These are phyloP conservation scores for Acanthosepion lycidas DNA, from an alignment of 2,888 invertebrate genomes.

Conservation along the genomic window DNA sequence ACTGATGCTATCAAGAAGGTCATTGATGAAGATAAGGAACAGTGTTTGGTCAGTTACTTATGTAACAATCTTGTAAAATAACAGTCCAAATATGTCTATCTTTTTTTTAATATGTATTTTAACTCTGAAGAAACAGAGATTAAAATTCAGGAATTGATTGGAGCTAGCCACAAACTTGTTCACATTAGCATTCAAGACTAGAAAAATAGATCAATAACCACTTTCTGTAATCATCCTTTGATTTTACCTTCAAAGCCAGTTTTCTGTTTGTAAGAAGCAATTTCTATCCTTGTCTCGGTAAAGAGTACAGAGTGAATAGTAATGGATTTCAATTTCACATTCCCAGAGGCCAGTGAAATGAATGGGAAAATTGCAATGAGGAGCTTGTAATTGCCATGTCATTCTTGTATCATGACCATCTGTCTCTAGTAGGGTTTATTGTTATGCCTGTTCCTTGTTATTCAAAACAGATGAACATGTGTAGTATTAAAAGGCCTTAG, in stretches of 20 bases:
- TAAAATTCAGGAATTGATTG: not conserved
- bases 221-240: not conserved
- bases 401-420: not conserved
- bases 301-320: constrained; percentile 8
- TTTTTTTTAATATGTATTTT: not conserved
- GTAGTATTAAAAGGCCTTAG: not conserved
- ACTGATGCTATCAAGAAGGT: too few species aligned
- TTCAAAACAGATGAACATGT: not conserved
- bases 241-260: not conserved
- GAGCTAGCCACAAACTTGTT: not conserved
- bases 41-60: not conserved
- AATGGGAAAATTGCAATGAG: not conserved
- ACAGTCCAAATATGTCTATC: not conserved
- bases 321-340: constrained; percentile 33
- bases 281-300: not conserved
- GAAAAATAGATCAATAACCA: not conserved
- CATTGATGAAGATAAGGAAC: too few species aligned
- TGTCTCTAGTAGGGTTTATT: not conserved
- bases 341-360: not conserved
- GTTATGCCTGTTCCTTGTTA: not conserved
- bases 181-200: constrained; percentile 22
- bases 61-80: not conserved
- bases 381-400: not conserved
- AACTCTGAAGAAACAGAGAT: not conserved
- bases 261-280: not conserved